Conservation (phyloP, 1,140 invertebrate genomes). For the Drosophila lini region DNA sequence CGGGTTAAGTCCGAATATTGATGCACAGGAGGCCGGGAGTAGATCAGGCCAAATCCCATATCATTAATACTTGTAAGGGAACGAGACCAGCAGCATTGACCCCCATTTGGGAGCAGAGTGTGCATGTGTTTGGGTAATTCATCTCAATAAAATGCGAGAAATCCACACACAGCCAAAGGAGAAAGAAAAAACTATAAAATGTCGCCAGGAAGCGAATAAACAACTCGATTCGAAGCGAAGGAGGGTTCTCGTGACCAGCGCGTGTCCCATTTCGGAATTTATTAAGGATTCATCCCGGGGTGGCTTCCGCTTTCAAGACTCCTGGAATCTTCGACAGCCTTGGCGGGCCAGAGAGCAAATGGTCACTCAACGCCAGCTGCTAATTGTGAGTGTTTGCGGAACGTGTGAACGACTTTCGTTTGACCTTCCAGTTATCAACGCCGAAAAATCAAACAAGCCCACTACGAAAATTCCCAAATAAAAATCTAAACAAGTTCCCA, state of each 20-base stretch:
- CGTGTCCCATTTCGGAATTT: constrained; percentile 68
- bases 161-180: constrained; percentile 44
- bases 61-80: constrained; percentile 68
- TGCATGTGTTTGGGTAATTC: constrained; percentile 60
- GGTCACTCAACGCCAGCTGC: constrained; percentile 69
- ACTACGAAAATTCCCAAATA: constrained; percentile 28
- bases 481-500: constrained; percentile 73
- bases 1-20: constrained; percentile 55
- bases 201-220: constrained; percentile 57
- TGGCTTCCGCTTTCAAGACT: constrained; percentile 22
- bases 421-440: constrained; percentile 77
- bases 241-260: constrained; percentile 49
- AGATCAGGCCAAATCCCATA: constrained; percentile 72
- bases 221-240: constrained; percentile 41
- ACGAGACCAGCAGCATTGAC: constrained; percentile 37
- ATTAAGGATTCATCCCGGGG: constrained; percentile 38
- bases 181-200: constrained; percentile 66
- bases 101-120: constrained; percentile 52
- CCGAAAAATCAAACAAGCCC: constrained; percentile 51
- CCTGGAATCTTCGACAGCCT: constrained; percentile 2
- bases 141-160: constrained; percentile 75
- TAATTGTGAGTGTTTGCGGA: constrained; percentile 70
- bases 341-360: constrained; percentile 8
- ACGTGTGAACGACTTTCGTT: constrained; percentile 75
- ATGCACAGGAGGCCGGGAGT: constrained; percentile 44